phyloP scores from a whole-genome alignment of 2,888 invertebrate species.

The Campaea margaritaria region DNA sequence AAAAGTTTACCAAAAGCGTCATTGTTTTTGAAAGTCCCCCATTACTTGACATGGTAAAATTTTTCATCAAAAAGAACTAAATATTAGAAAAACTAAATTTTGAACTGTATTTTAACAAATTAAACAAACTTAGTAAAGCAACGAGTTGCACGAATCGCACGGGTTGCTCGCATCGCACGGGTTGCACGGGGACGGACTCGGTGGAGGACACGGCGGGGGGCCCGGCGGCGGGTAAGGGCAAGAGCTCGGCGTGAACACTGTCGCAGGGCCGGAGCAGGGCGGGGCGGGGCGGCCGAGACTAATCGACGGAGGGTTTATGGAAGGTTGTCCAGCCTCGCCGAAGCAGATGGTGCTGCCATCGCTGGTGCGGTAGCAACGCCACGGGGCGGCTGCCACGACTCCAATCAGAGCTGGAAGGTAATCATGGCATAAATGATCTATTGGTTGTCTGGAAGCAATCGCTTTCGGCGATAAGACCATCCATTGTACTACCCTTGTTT shows the following conservation, averaged over 20 bases:
- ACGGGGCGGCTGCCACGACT: constrained; percentile 61
- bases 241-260: constrained; percentile 54
- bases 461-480: too few relatives aligned
- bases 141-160: constrained; percentile 16
- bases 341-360: constrained; percentile 64
- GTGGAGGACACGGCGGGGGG: constrained; percentile 34
- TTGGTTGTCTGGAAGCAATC: too few relatives aligned
- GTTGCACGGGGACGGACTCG: constrained; percentile 21
- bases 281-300: constrained; percentile 46
- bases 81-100: too few relatives aligned
- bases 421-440: too few relatives aligned
- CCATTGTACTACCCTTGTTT: too few relatives aligned
- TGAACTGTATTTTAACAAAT: too few relatives aligned
- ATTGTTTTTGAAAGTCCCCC: too few relatives aligned
- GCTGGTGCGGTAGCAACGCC: constrained; percentile 58
- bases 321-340: constrained; percentile 52
- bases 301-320: constrained; percentile 55
- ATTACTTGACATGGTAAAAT: too few relatives aligned
- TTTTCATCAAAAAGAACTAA: too few relatives aligned
- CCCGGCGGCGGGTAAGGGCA: not conserved
- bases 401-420: constrained; percentile 58
- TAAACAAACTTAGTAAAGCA: too few relatives aligned
- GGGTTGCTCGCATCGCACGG: too few relatives aligned
- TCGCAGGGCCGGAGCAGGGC: constrained; percentile 58
- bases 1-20: too few relatives aligned